A percentile compares a stretch with the other conserved stretches of the same genome.
These are phyloP conservation scores for Prinia subflava DNA, from an alignment of 2,113 vertebrate genomes.

Conservation along the genomic window DNA sequence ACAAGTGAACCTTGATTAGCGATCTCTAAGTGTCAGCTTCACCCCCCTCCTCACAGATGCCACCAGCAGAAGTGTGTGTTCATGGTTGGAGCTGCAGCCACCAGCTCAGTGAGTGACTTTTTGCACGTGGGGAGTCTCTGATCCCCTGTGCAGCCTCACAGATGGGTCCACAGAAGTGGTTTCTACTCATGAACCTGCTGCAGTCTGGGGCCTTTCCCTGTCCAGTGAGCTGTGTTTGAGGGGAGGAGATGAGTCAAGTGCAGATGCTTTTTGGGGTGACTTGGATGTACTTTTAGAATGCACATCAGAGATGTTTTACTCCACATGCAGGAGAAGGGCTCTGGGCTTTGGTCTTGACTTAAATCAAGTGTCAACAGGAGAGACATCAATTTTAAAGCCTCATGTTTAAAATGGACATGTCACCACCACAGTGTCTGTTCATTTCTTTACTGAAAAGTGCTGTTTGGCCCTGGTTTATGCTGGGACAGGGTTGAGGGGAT, in stretches of 20 bases:
- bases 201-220: background rate
- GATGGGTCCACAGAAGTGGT: fast-evolving
- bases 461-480: background rate
- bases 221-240: background rate
- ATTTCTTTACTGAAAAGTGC: background rate
- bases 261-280: background rate
- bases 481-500: background rate
- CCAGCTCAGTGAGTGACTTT: background rate
- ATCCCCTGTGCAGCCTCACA: background rate
- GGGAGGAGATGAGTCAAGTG: background rate
- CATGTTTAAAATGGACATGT: fast-evolving
- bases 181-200: background rate
- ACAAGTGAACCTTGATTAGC: fast-evolving
- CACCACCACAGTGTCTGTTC: background rate
- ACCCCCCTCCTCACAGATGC: background rate
- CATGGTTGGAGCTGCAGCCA: background rate
- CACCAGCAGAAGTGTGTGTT: background rate
- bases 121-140: fast-evolving
- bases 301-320: fast-evolving
- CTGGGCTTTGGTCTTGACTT: background rate
- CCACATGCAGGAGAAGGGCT: background rate
- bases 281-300: background rate
- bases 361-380: background rate
- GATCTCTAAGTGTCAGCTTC: background rate
- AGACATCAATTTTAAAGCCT: background rate